Percentiles rank a stretch among this genome's conserved stretches.
These are phyloP conservation scores for Sparus aurata DNA, from an alignment of 2,797 vertebrate species.

Conservation along the genomic window DNA sequence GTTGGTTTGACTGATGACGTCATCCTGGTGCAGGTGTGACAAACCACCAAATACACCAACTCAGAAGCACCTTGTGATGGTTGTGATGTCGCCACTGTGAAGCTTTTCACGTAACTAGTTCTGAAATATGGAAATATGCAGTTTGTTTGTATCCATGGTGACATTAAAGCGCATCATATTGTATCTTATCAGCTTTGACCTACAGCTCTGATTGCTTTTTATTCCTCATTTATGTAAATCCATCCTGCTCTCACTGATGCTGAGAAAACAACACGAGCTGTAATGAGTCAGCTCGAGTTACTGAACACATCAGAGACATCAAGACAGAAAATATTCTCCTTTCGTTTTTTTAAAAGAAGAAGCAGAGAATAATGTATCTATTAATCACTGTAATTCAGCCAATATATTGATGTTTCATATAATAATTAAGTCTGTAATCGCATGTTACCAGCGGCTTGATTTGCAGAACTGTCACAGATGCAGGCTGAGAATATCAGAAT, in stretches of 20 bases:
- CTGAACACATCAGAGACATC: neutral
- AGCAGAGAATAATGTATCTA: neutral
- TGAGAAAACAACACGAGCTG: slow-evolving; percentile 23
- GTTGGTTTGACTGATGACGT: no score
- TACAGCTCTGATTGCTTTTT: slow-evolving; percentile 18
- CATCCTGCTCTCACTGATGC: slow-evolving; percentile 8
- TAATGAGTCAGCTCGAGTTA: slow-evolving; percentile 33
- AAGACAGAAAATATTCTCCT: neutral
- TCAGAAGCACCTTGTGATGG: no score
- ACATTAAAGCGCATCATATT: no score
- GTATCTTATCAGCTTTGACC: neutral
- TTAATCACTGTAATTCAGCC: neutral
- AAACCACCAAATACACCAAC: neutral
- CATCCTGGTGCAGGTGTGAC: neutral
- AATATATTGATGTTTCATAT: neutral
- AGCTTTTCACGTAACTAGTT: neutral
- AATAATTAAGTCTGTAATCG: neutral
- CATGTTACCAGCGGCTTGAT: neutral
- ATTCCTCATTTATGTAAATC: neutral
- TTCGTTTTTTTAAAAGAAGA: slow-evolving; percentile 9
- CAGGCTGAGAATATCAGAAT: neutral
- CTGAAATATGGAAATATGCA: no score
- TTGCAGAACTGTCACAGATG: neutral
- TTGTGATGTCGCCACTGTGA: neutral
- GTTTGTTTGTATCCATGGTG: no score